phyloP scores from a whole-genome alignment of 2,888 invertebrate genomes.

The Orchesella flavescens region DNA sequence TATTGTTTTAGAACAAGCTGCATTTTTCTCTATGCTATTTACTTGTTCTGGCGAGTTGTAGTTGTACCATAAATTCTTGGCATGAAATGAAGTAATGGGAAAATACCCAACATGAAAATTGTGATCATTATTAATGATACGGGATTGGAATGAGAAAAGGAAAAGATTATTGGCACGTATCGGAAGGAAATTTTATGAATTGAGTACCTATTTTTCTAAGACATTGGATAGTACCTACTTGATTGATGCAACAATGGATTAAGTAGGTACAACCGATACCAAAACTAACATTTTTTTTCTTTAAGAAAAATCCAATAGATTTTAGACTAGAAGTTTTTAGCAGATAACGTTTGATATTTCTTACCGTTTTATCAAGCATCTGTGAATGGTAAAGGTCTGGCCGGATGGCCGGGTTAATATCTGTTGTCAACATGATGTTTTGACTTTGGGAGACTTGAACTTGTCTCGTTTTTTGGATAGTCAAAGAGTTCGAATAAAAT shows the following conservation, averaged over 20 bases:
- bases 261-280: not conserved
- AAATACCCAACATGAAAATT: slow-evolving; percentile 25
- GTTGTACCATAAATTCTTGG: slow-evolving; percentile 41
- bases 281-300: not conserved
- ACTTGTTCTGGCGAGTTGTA: too few relatives aligned
- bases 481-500: slow-evolving; percentile 3
- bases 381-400: slow-evolving; percentile 71
- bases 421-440: slow-evolving; percentile 72
- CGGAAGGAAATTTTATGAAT: slow-evolving; percentile 42
- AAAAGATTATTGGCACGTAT: slow-evolving; percentile 28
- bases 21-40: slow-evolving; percentile 36
- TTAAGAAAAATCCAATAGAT: not conserved
- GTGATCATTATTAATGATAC: slow-evolving; percentile 8
- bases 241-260: not conserved
- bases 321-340: not conserved
- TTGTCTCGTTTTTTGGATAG: slow-evolving; percentile 11
- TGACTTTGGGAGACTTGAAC: not conserved
- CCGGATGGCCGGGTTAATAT: slow-evolving; percentile 71
- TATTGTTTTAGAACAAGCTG: slow-evolving; percentile 25
- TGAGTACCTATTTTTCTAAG: not conserved
- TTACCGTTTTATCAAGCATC: slow-evolving; percentile 71
- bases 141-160: slow-evolving; percentile 20
- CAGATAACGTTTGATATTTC: slow-evolving; percentile 30
- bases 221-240: slow-evolving; percentile 36
- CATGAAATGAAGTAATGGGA: slow-evolving; percentile 23